Conservation (phyloP, 2,113 vertebrate genomes). For the Myrmecobius fasciatus region DNA sequence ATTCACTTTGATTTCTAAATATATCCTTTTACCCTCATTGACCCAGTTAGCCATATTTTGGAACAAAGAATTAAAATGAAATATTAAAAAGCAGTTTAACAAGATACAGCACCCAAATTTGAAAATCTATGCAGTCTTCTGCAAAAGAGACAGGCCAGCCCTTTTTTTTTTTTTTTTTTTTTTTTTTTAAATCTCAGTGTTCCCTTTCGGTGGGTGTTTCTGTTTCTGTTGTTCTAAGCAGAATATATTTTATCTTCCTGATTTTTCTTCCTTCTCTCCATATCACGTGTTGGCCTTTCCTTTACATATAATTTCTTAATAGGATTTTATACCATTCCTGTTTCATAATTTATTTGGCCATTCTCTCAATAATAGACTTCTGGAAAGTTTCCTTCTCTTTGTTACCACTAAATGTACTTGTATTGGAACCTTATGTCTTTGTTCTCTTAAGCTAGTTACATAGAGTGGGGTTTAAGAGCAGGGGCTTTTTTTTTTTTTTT, state of each 20-base stretch:
- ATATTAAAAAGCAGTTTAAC: background rate
- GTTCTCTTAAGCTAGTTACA: background rate
- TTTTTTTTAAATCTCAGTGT: no score
- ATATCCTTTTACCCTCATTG: background rate
- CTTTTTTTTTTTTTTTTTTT: no score
- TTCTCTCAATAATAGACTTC: background rate
- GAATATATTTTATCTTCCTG: background rate
- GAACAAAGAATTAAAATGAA: background rate
- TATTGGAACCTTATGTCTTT: background rate
- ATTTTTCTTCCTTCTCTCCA: background rate
- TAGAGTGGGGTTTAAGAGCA: background rate
- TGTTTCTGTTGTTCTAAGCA: background rate
- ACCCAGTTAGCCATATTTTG: background rate
- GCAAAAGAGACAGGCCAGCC: no score
- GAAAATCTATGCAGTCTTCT: background rate
- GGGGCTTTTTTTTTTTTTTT: background rate
- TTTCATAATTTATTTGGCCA: background rate
- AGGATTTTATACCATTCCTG: background rate
- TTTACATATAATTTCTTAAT: background rate
- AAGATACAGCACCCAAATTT: background rate
- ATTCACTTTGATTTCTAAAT: background rate
- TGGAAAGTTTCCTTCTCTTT: background rate
- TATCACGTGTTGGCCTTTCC: background rate
- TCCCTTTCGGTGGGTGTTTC: background rate
- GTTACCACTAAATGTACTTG: background rate